A percentile compares a stretch with the other conserved stretches of the same genome.
These are phyloP conservation scores for Caerostris extrusa DNA, from an alignment of 1,140 invertebrate genomes.

Conservation along the genomic window DNA sequence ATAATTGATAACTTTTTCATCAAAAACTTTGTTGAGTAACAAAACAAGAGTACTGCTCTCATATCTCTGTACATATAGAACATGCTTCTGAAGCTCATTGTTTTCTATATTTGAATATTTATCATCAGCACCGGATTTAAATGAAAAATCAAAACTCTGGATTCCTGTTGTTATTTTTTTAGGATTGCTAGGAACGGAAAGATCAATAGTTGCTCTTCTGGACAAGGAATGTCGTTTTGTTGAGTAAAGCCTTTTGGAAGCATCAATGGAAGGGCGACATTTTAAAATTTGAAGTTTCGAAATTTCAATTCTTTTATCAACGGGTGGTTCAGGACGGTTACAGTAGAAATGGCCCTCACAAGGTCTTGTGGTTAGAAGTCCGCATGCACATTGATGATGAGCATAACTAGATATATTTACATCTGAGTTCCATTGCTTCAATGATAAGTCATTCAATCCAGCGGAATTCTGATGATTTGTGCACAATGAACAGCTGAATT, in stretches of 20 bases:
- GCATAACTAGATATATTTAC: background rate
- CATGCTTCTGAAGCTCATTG: constrained; percentile 54
- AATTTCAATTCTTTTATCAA: background rate
- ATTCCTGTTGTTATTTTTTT: background rate
- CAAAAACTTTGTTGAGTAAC: constrained; percentile 51
- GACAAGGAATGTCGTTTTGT: background rate
- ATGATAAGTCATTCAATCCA: background rate
- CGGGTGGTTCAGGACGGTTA: background rate
- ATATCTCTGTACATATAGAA: constrained; percentile 66
- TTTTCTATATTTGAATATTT: constrained; percentile 18
- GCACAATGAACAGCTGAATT: constrained; percentile 55
- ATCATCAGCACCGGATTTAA: background rate
- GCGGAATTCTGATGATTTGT: background rate
- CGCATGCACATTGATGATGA: background rate
- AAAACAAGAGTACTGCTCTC: constrained; percentile 36
- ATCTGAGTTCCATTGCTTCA: constrained; percentile 58
- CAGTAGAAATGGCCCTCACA: background rate
- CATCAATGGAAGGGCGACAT: constrained; percentile 3
- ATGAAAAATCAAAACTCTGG: background rate
- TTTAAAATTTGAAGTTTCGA: constrained; percentile 50
- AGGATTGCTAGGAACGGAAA: too few species aligned
- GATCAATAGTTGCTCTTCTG: background rate
- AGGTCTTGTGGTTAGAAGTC: background rate
- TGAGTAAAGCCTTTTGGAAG: background rate
- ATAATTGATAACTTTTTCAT: constrained; percentile 56